Conservation (phyloP, 2,113 vertebrate genomes). For the Danionella cerebrum region DNA sequence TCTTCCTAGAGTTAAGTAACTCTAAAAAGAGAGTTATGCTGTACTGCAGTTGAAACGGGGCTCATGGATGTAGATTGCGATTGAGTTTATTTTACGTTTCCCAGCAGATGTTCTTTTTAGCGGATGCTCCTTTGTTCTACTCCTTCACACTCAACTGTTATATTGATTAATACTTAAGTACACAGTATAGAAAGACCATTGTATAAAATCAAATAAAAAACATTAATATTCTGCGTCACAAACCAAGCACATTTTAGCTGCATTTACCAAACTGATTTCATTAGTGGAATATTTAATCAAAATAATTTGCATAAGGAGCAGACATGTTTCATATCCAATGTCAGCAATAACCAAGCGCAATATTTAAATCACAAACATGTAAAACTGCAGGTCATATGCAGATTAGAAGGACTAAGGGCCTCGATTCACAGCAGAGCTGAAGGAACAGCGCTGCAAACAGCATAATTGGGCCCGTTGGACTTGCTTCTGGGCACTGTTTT, state of each 20-base stretch:
- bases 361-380: not conserved
- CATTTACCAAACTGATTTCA: not conserved
- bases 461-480: conserved; percentile 47
- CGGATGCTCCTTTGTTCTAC: too few relatives aligned
- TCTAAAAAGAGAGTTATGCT: too few relatives aligned
- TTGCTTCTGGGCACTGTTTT: conserved; percentile 41
- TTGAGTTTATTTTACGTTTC: too few relatives aligned
- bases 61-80: too few relatives aligned
- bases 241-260: not conserved
- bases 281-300: not conserved
- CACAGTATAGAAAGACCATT: too few relatives aligned
- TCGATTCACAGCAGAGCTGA: conserved; percentile 6
- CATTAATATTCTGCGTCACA: not conserved
- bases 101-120: too few relatives aligned
- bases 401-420: not conserved
- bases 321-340: not conserved
- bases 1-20: too few relatives aligned
- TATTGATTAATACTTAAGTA: too few relatives aligned
- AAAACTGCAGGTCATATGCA: conserved; percentile 13
- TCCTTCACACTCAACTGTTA: too few relatives aligned
- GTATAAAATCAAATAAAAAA: too few relatives aligned
- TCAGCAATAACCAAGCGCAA: not conserved
- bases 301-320: not conserved
- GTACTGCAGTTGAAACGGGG: too few relatives aligned
- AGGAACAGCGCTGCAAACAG: conserved; percentile 19